Base-by-base conservation (phyloP, 2,888 invertebrate species). In the Hirtodrosophila trivittata region DNA sequence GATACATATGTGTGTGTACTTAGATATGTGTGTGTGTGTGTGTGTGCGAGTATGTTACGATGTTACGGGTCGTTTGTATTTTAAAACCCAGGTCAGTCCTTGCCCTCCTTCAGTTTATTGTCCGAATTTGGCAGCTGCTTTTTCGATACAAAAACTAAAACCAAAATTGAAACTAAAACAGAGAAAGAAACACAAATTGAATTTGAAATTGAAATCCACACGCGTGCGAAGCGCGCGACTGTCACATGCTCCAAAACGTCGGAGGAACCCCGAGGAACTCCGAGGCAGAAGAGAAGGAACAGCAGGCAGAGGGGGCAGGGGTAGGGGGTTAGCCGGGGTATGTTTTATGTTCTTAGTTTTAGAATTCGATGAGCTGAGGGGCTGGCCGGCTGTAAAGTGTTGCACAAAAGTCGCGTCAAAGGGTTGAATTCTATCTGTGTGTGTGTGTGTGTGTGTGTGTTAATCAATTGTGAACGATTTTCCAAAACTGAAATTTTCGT, bases 151-250 rank as follows among this genome's bases (percentile, higher is more conserved):
- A 35, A 38, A 41, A 51, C 28, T 35, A 6, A 25, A 3, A 4
- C 25, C 6, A 6, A 25, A n/a, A n/a, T n/a, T n/a, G n/a, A 25
- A 25, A 25, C 25, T 25, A 6, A 25, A 25, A 3, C 6, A 4
- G 25, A 6, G 6, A 25, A 9, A 7, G 28, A 28, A 28, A 28
- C n/a, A 7, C 47, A 56, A 50, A 55, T 26, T 18, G 26, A 47
- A 66, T 58, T 58, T 45, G 32, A 75, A 78, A 68, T 58, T 69
- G 84, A 77, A 82, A 88, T 81, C 66, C 71, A 86, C 46, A 85
- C 88, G 78, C 87, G 87, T 87, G 87, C 75, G 69, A 75, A 74
- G 63, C 85, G 56, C 59, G 58, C 59, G 65, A 50, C 42, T 62
- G 82, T 75, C 77, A 75, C 62, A 68, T 88, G 84, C 80, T 66